phyloP scores from a whole-genome alignment of 2,888 invertebrate genomes.

The Cylloceria caligata region DNA sequence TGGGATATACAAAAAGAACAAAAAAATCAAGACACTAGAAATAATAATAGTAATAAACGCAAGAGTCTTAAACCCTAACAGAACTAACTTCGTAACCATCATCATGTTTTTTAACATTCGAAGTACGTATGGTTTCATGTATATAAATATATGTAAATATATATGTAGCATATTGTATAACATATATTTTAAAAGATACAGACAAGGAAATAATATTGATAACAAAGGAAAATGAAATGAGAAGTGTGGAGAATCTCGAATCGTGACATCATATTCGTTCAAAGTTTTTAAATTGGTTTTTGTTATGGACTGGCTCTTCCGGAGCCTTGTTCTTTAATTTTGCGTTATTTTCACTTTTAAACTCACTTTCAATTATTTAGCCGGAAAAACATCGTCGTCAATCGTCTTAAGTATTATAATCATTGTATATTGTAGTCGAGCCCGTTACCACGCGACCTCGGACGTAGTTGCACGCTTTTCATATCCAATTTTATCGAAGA shows the following conservation, averaged over 20 bases:
- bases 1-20: constrained; percentile 49
- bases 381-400: constrained; percentile 62
- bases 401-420: constrained; percentile 79
- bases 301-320: constrained; percentile 54
- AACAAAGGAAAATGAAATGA: constrained; percentile 79
- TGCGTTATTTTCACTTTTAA: constrained; percentile 62
- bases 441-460: constrained; percentile 64
- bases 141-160: constrained; percentile 77
- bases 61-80: constrained; percentile 58
- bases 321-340: constrained; percentile 52
- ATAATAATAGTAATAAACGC: constrained; percentile 55
- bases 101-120: constrained; percentile 64
- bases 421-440: constrained; percentile 73
- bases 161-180: constrained; percentile 70
- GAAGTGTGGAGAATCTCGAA: constrained; percentile 73
- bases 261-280: constrained; percentile 69
- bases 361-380: constrained; percentile 49
- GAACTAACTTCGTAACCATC: constrained; percentile 52
- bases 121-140: constrained; percentile 73
- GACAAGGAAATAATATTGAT: constrained; percentile 71
- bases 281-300: constrained; percentile 67
- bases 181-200: constrained; percentile 66
- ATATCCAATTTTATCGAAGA: constrained; percentile 37
- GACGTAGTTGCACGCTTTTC: constrained; percentile 48
- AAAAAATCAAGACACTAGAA: constrained; percentile 49